Evolutionary conservation across 2,888 invertebrate species (phyloP), one percentile per base, ranked within the genome.

Genomic region (Epinotia bilunana): DNA sequence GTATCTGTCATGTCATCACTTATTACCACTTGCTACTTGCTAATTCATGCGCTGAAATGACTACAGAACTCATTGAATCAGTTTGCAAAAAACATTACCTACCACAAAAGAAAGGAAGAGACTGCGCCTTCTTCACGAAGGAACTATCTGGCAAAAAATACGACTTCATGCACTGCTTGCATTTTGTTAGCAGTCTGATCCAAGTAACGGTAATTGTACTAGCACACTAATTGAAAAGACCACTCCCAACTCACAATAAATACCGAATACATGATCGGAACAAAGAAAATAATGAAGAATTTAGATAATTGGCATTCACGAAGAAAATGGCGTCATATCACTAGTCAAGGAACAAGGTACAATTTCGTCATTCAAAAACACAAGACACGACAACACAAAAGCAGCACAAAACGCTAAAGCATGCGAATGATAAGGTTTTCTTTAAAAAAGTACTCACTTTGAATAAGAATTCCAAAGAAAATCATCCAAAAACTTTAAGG

Each of bases 281-380:
- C 90, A 89, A 91, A 88, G 91, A 90, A 90, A 90, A 87, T 90
- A 90, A 86, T 88, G 87, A 89, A 90, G 90, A 91, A 90, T 89
- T 90, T 89, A 85, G 87, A 77, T 94, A 93, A 93, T 93, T 94
- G 94, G 94, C 92, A 93, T 93, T 92, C 94, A 93, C 91, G 92
- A 92, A 94, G 93, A 94, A 94, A 94, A 94, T 94, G 94, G 94
- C 94, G 94, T 94, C 94, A 92, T 93, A 93, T 92, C 92, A 93
- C 92, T 92, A 91, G 89, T 93, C 93, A 93, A 91, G 91, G 93
- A 93, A 92, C 92, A 92, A 93, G 92, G 93, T 93, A 92, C 90
- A 88, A 91, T 94, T 94, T 94, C 91, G 87, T 92, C 91, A 92
- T 91, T 86, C 79, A 84, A 82, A 87, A 87, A 82, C 90, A 89